Conservation (phyloP, 2,113 vertebrate species). For the Mus pahari region DNA sequence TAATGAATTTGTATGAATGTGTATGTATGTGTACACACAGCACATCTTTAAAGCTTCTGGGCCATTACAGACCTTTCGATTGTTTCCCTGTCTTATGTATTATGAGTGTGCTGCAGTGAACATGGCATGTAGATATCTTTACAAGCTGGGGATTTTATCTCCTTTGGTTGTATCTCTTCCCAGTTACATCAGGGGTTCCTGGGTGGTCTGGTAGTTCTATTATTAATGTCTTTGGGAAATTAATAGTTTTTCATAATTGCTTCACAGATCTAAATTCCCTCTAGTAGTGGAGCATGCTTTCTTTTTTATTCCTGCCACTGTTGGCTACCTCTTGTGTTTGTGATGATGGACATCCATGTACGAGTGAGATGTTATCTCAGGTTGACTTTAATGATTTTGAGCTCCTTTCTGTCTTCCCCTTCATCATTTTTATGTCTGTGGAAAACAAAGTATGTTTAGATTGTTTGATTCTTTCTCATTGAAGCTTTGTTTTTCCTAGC, state of each 20-base stretch:
- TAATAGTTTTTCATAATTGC: background rate
- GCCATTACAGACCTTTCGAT: background rate
- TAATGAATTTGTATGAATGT: background rate
- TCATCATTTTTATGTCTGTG: constrained; percentile 37
- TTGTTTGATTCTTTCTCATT: constrained; percentile 13
- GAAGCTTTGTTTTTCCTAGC: background rate
- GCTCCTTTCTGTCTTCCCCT: background rate
- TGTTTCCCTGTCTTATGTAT: too few species aligned
- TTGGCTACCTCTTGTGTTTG: too few species aligned
- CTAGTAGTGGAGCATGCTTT: background rate
- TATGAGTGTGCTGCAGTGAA: background rate
- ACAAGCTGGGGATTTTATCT: background rate
- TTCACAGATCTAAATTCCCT: background rate
- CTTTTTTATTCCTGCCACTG: background rate
- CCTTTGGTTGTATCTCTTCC: background rate
- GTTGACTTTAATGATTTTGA: background rate
- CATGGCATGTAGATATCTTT: background rate
- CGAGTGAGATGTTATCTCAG: background rate
- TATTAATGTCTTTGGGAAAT: background rate
- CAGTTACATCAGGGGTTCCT: background rate
- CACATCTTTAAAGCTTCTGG: background rate
- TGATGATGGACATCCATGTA: background rate
- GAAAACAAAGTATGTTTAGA: constrained; percentile 5
- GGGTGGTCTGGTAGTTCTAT: background rate
- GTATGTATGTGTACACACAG: background rate